These are phyloP conservation scores for Sciurus niger DNA, from an alignment of 2,113 vertebrate genomes.

Conservation along the genomic window DNA sequence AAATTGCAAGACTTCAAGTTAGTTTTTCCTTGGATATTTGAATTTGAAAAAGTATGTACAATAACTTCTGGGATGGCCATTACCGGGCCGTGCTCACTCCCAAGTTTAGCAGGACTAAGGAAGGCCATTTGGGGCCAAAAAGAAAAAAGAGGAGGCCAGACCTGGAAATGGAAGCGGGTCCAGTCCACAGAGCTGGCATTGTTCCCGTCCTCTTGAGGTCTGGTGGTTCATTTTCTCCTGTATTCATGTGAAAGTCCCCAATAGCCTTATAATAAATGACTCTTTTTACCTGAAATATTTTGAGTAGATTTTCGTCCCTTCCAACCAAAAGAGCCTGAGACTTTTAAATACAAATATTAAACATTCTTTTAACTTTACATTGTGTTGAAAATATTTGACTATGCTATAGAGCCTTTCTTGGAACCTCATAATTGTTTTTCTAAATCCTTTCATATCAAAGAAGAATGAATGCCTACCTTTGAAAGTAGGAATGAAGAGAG, in stretches of 20 bases:
- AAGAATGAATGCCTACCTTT: neutral
- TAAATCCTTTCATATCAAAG: constrained; percentile 42
- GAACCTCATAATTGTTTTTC: constrained; percentile 7
- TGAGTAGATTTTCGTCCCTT: constrained; percentile 41
- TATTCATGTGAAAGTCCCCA: neutral
- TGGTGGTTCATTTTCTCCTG: constrained; percentile 44
- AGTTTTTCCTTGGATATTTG: constrained; percentile 34
- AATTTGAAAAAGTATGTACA: constrained; percentile 44
- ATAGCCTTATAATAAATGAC: constrained; percentile 26
- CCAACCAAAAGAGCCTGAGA: neutral
- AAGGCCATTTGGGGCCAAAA: neutral
- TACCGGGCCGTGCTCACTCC: neutral
- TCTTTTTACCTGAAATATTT: constrained; percentile 62
- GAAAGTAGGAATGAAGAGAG: constrained; percentile 20
- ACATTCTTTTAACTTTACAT: constrained; percentile 19
- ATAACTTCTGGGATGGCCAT: constrained; percentile 53
- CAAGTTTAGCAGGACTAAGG: neutral
- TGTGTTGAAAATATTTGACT: constrained; percentile 39
- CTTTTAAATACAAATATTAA: constrained; percentile 41
- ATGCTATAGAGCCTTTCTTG: constrained; percentile 34
- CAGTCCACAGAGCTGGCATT: constrained; percentile 35
- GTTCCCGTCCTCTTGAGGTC: constrained; percentile 29
- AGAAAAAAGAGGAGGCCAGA: neutral
- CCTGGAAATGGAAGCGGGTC: neutral
- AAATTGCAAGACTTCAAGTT: neutral